Conservation (phyloP, 1,140 invertebrate species). For the Drosophila pallidifrons region DNA sequence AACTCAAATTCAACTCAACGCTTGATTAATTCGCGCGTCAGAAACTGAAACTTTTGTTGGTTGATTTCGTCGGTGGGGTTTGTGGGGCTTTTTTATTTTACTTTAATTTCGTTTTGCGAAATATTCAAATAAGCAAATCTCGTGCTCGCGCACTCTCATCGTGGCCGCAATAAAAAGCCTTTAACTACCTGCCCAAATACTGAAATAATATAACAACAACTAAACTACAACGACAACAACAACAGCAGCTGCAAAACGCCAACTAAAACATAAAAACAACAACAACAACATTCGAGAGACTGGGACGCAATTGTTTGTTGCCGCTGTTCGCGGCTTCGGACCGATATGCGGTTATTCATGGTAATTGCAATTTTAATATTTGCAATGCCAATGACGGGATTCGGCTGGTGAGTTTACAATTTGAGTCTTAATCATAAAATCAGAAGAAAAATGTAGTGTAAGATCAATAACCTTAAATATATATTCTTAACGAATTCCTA, state of each 20-base stretch:
- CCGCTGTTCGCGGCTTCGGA: constrained; percentile 72
- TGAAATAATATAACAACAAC: constrained; percentile 24
- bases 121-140: constrained; percentile 72
- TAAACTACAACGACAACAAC: constrained; percentile 13
- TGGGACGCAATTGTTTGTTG: constrained; percentile 79
- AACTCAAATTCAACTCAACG: constrained; percentile 49
- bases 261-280: constrained; percentile 5
- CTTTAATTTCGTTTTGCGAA: constrained; percentile 24
- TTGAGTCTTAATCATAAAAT: not conserved
- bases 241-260: constrained; percentile 17
- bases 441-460: not conserved
- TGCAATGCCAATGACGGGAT: constrained; percentile 84
- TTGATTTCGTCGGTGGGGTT: constrained; percentile 1
- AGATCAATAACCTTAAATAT: not conserved
- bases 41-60: constrained; percentile 27
- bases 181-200: constrained; percentile 70
- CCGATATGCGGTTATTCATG: constrained; percentile 83
- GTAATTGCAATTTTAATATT: constrained; percentile 84
- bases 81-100: not conserved
- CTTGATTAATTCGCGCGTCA: constrained; percentile 74
- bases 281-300: constrained; percentile 48
- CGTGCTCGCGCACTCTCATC: constrained; percentile 51
- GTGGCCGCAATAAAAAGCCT: constrained; percentile 61
- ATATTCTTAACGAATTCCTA: not conserved
- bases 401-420: constrained; percentile 73